Base-by-base conservation (phyloP, 2,888 invertebrate species). In the Dryadula phaetusa region DNA sequence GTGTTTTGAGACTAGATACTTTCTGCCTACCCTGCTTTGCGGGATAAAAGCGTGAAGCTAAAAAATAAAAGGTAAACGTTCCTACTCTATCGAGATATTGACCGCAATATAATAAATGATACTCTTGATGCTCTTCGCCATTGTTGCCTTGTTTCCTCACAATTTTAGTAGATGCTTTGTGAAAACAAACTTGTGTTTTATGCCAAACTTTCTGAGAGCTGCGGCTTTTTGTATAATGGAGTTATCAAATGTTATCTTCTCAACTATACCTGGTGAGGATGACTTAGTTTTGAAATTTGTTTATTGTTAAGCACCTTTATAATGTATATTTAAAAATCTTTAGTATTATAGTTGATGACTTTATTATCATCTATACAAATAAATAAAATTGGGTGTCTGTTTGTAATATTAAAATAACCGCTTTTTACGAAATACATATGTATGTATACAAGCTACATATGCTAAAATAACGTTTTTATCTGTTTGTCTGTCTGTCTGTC, bases 151-250 rank as follows among this genome's bases (percentile, higher is more conserved):
- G 53, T 54, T 54, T 37, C 22, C n/a, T 20, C 20, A 54, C 20
- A 37, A 37, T 20, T 54, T 54, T n/a, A 54, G 37, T 54, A 22
- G 54, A 25, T 40, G n/a, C 54, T 54, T 54, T 20, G 20, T 34
- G 14, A 56, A n/a, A 40, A 56, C 56, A 40, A 40, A 56, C 56
- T 56, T 40, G 37, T 56, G 22, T 56, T 56, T 56, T 40, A 56
- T 2, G 25, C 40, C 56, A 40, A 56, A 56, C 25, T 56, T 40
- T 37, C 54, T 40, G 37, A 40, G 25, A 56, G 40, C 40, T 56
- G 40, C 12, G 56, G 56, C 40, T 56, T 56, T 56, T 56, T 56
- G 56, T 56, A 56, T 40, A 56, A 56, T 56, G 56, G 56, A 56
- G 40, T 56, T 56, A 56, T 56, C 37, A 40, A 53, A 40, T 20